A percentile compares a stretch with the other conserved stretches of the same genome.
Conservation (phyloP, 2,797 vertebrate species). For the Sebastes cheni region DNA sequence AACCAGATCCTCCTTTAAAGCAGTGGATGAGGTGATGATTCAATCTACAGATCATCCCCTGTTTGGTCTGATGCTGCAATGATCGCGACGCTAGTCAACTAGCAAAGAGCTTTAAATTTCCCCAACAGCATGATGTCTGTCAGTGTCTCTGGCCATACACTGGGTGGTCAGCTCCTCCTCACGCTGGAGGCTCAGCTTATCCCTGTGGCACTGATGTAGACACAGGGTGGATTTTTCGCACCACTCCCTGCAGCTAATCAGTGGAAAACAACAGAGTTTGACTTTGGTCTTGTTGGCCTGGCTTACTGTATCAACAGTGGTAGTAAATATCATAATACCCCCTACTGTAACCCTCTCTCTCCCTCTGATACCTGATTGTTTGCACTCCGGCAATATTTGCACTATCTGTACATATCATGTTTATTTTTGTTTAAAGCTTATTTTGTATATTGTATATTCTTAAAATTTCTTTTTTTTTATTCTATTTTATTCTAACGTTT, state of each 20-base stretch:
- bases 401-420: too few species aligned
- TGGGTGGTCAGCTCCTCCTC: background rate
- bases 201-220: background rate
- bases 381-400: too few species aligned
- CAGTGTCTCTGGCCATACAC: background rate
- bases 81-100: background rate
- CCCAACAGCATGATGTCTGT: background rate
- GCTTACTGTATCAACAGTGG: background rate
- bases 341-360: too few species aligned
- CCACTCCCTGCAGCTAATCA: background rate
- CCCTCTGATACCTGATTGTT: too few species aligned
- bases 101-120: background rate
- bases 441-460: too few species aligned
- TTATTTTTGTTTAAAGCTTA: too few species aligned
- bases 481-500: too few species aligned
- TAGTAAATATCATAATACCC: background rate
- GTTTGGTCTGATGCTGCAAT: background rate
- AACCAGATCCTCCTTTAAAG: background rate
- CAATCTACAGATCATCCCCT: background rate
- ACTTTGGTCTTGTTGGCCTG: constrained; percentile 3
- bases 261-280: background rate
- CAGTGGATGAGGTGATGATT: background rate
- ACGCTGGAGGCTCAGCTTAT: background rate
- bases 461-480: too few species aligned
- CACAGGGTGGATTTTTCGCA: background rate